phyloP scores from a whole-genome alignment of 1,140 invertebrate genomes.

The Globodera rostochiensis region DNA sequence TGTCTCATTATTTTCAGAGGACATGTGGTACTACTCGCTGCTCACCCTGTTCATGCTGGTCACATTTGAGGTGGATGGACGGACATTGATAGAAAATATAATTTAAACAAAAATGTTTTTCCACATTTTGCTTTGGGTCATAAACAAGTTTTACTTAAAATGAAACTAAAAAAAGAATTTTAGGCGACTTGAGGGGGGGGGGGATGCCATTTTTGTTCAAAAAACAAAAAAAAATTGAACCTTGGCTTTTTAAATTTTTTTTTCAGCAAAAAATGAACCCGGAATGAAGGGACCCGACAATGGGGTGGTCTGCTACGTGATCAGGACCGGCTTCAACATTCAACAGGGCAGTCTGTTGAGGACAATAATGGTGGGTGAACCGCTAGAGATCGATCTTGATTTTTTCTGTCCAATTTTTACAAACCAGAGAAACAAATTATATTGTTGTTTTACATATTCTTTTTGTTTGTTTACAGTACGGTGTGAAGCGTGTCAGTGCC shows the following conservation, averaged over 20 bases:
- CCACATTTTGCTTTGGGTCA: too few relatives aligned
- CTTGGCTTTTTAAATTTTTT: too few relatives aligned
- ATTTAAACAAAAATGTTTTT: too few relatives aligned
- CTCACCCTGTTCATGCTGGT: constrained; percentile 97
- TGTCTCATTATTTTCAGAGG: constrained; percentile 66
- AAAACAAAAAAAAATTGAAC: too few relatives aligned
- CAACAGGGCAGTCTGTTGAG: constrained; percentile 91
- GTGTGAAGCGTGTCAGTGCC: constrained; percentile 96
- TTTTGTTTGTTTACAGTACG: constrained; percentile 73
- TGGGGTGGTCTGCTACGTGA: constrained; percentile 94
- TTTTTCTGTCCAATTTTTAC: too few relatives aligned
- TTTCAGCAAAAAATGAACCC: constrained; percentile 55
- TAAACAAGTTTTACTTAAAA: too few relatives aligned
- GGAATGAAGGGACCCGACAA: constrained; percentile 78
- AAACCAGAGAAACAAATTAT: too few relatives aligned
- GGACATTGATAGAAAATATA: too few relatives aligned
- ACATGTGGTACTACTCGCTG: constrained; percentile 79
- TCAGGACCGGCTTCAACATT: constrained; percentile 95
- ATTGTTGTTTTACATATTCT: too few relatives aligned
- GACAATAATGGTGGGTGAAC: constrained; percentile 77
- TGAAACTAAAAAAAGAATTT: too few relatives aligned
- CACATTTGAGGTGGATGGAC: constrained; percentile 75
- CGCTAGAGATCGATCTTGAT: too few relatives aligned
- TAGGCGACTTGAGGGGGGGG: constrained; percentile 83
- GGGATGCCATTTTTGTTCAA: too few relatives aligned